phyloP scores from a whole-genome alignment of 2,113 vertebrate genomes.

The Odocoileus hemionus region DNA sequence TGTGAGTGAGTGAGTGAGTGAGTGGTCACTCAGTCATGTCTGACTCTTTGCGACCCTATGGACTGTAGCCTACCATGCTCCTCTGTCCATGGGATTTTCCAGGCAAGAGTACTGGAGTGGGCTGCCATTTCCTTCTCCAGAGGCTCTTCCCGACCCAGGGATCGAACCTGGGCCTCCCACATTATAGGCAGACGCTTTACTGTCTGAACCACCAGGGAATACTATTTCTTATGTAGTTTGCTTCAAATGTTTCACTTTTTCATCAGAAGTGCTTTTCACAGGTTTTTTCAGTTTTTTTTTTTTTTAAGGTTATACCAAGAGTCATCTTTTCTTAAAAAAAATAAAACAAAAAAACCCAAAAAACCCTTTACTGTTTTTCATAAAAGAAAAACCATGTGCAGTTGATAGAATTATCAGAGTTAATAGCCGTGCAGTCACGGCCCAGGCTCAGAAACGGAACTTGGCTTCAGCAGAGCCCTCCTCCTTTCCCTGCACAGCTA shows the following conservation, averaged over 20 bases:
- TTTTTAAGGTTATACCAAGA: background rate
- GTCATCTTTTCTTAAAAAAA: background rate
- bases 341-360: background rate
- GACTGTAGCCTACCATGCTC: no score
- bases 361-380: background rate
- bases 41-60: no score
- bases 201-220: no score
- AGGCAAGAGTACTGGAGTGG: no score
- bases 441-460: background rate
- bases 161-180: no score
- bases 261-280: slow-evolving; percentile 8
- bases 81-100: no score
- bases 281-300: background rate
- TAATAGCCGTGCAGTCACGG: background rate
- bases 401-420: background rate
- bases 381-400: background rate
- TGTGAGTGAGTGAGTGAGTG: background rate
- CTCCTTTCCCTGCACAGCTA: background rate
- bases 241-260: background rate
- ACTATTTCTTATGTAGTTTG: background rate
- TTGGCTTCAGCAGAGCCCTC: background rate
- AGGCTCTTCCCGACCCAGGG: no score
- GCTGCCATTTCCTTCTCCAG: no score
- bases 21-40: no score
- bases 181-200: no score